phyloP scores from a whole-genome alignment of 2,113 vertebrate genomes.

The Calypte anna region DNA sequence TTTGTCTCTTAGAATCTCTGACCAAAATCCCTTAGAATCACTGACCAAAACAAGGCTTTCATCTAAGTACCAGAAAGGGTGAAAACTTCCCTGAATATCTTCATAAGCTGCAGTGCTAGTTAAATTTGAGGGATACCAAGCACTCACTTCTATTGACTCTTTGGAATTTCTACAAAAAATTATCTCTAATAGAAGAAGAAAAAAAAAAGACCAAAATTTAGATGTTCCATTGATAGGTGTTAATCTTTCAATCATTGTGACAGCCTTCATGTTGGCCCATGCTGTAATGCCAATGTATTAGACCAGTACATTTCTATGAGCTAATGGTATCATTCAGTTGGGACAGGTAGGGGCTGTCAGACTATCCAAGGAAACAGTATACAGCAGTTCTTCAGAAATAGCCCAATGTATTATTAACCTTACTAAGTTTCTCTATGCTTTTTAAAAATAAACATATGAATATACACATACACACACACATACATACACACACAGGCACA shows the following conservation, averaged over 20 bases:
- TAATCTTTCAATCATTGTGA: neutral
- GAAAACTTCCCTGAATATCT: neutral
- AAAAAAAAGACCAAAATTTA: neutral
- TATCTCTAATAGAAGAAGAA: neutral
- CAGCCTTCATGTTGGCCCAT: neutral
- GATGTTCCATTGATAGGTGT: neutral
- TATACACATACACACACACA: too few species aligned
- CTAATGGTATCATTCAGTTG: neutral
- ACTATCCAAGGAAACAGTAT: neutral
- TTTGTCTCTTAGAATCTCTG: neutral
- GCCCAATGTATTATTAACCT: neutral
- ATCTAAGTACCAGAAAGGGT: neutral
- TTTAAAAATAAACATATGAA: neutral
- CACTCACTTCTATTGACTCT: neutral
- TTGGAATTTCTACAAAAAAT: neutral
- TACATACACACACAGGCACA: accelerated
- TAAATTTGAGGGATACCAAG: neutral
- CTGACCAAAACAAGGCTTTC: neutral
- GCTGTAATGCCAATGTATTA: neutral
- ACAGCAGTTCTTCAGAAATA: neutral
- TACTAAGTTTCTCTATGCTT: neutral
- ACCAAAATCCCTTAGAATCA: neutral
- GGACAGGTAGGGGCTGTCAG: neutral
- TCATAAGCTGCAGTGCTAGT: neutral
- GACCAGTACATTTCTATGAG: neutral